Base-by-base conservation (phyloP, 53 echinoderm and acorn worm species). In the Henricia sp. region DNA sequence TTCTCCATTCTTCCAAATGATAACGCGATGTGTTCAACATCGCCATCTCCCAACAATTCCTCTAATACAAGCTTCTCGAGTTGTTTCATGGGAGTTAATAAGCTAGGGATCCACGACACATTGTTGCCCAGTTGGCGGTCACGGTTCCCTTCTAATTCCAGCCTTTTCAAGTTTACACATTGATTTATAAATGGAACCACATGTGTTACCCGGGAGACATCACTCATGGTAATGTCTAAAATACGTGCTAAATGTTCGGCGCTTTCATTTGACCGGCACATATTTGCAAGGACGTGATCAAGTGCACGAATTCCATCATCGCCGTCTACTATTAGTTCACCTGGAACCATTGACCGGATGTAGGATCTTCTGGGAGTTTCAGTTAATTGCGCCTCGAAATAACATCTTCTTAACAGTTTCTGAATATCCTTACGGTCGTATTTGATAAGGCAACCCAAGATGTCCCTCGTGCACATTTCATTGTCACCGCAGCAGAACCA, bases 401-500 rank as follows among this genome's bases (percentile, higher is more conserved):
- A 70, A 19, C 70, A 70, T 48, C 50, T 43, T 42, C 21, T 24
- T 26, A 44, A 38, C 39, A 70, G 8, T 0, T 20, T 27, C 27
- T 70, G 70, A 27, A 70, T 42, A 5, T 11, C 14, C 6, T 14
- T 30, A 38, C 23, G 16, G 0, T 43, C 46, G 50, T 70, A 41
- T 0, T 43, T 46, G n/a, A n/a, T 24, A 12, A 74, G 38, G 24
- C 3, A 11, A 13, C 25, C 11, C 3, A 74, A 5, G 35, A 74
- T 57, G 11, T 27, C 26, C 3, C 51, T 37, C 14, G n/a, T 54
- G 38, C 74, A 74, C 19, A 0, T 74, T 14, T 74, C 55, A 28
- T 74, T 55, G 37, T 57, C 39, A 25, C 74, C 74, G 39, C 74
- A 74, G 37, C 74, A 74, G 39, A 74, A 56, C 10, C 58, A 57